Evolutionary conservation across 2,113 vertebrate species (phyloP), one percentile per base, ranked within the genome.

Genomic region (Pipra filicauda): DNA sequence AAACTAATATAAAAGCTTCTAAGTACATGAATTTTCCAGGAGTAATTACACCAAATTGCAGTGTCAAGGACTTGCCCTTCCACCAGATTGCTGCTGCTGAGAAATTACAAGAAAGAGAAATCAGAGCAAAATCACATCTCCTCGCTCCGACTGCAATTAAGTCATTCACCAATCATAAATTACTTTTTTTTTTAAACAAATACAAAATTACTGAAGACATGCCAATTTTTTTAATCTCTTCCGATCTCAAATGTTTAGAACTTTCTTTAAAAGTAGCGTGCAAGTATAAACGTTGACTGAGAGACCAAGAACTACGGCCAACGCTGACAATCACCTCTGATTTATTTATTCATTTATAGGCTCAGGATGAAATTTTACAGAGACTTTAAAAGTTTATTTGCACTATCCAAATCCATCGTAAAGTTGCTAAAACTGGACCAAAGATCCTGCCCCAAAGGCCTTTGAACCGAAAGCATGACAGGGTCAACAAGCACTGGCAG

Each of bases 401-500:
- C 52, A 35, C 69, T 21, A 30, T 13, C 72, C 93, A 91, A 85
- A 91, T 52, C 69, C 88, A 72, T n/a, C 85, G 62, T 7, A 51
- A 67, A 95, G 83, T 41, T 84, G 85, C 83, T 96, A 96, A 90
- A 97, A 91, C 43, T 82, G 88, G 74, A 91, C 54, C 69, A 66
- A 73, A 80, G 69, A 83, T 88, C 67, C 71, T 86, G 85, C 88
- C 83, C 85, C 52, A 46, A 59, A 86, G 73, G 83, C 79, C 77
- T 85, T 5, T 89, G 72, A 77, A 88, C 67, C 5, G 17, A 33
- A 51, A 88, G 78, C 43, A n/a, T 2, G 54, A 89, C 30, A 41
- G 93, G 93, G 92, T 95, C 95, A 96, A 88, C 64, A 84, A 91
- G 64, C 46, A 73, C 12, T 3, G 19, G 44, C 82, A 76, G 85